Conservation (phyloP, 2,113 vertebrate genomes). For the Cyprinodon variegatus region DNA sequence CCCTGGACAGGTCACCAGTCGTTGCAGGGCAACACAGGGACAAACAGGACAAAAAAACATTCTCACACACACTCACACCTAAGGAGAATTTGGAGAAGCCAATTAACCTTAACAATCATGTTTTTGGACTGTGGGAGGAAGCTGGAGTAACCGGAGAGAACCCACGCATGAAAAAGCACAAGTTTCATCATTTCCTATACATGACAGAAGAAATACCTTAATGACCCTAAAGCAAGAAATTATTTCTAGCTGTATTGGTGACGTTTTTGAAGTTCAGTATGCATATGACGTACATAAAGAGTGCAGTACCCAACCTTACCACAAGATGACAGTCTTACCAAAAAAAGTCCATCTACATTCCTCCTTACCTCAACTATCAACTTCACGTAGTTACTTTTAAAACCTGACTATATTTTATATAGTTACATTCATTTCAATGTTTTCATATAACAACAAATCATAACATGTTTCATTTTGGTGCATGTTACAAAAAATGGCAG, state of each 20-base stretch:
- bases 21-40: no score
- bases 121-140: no score
- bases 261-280: not conserved
- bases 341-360: slow-evolving; percentile 10
- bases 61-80: no score
- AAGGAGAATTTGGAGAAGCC: no score
- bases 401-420: not conserved
- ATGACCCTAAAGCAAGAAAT: not conserved
- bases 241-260: not conserved
- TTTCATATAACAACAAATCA: not conserved
- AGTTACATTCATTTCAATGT: not conserved
- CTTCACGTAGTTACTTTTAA: not conserved
- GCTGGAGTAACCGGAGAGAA: no score
- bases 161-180: not conserved
- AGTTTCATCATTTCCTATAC: not conserved
- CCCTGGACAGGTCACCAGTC: no score
- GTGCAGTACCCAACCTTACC: slow-evolving; percentile 38
- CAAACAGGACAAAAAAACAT: no score
- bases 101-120: no score
- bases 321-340: slow-evolving; percentile 68
- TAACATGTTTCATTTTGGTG: not conserved
- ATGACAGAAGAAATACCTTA: not conserved
- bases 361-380: not conserved
- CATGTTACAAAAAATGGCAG: not conserved
- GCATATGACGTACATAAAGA: not conserved